Conservation (phyloP, 2,888 invertebrate species). For the Parnassius apollo region DNA sequence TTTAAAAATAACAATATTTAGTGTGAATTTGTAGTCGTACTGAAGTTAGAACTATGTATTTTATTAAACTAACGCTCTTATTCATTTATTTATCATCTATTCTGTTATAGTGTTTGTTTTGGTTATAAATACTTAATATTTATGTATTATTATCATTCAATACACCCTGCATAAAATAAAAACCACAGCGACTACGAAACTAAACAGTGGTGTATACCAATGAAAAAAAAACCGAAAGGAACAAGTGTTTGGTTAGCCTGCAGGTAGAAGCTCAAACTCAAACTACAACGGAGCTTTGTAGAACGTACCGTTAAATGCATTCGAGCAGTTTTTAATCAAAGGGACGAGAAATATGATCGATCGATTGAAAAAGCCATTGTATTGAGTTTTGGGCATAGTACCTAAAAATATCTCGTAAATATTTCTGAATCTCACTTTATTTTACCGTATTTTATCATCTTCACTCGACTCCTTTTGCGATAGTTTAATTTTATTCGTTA, state of each 20-base stretch:
- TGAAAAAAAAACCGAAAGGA: slow-evolving; percentile 54
- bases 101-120: slow-evolving; percentile 11
- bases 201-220: slow-evolving; percentile 29
- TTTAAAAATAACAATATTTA: not conserved
- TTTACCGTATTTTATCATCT: not conserved
- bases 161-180: slow-evolving; percentile 27
- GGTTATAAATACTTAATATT: not conserved
- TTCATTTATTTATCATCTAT: too few species aligned
- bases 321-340: slow-evolving; percentile 49
- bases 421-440: not conserved
- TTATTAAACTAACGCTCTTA: too few species aligned
- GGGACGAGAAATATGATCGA: slow-evolving; percentile 56
- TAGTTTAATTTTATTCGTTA: too few species aligned
- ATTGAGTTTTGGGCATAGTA: slow-evolving; percentile 5
- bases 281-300: slow-evolving; percentile 52
- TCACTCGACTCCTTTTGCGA: too few species aligned
- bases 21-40: too few species aligned
- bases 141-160: slow-evolving; percentile 10
- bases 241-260: slow-evolving; percentile 64
- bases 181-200: slow-evolving; percentile 34
- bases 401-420: not conserved
- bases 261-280: slow-evolving; percentile 32
- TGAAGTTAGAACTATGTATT: too few species aligned
- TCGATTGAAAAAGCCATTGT: slow-evolving; percentile 27
- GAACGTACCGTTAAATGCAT: slow-evolving; percentile 63